Evolutionary conservation across 2,888 invertebrate species (phyloP).

Genomic region (Caenorhabditis sp.): DNA sequence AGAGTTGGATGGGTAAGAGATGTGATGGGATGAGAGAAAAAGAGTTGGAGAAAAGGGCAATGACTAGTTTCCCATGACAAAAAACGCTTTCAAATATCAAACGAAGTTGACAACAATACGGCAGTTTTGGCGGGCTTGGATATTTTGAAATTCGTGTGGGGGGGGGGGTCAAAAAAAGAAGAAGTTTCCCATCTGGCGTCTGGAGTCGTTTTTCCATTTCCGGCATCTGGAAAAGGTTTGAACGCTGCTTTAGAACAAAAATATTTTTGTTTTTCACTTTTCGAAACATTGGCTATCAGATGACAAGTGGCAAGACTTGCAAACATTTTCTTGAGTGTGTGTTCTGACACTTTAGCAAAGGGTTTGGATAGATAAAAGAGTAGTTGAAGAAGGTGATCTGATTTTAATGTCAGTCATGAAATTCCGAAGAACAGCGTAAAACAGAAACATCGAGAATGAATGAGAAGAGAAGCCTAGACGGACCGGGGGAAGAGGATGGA

Average conservation of each 20-base stretch:
- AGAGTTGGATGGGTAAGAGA: neutral
- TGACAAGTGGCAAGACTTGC: neutral
- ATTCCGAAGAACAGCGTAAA: slow-evolving; percentile 5
- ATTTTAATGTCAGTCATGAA: slow-evolving; percentile 1
- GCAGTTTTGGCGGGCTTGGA: no score
- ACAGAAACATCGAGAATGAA: neutral
- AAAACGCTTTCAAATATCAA: no score
- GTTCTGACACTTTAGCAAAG: no score
- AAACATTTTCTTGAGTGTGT: neutral
- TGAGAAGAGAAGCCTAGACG: neutral
- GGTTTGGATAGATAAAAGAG: no score
- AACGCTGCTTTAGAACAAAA: neutral
- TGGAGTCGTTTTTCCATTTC: no score
- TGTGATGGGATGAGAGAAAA: neutral
- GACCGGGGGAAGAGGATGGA: neutral
- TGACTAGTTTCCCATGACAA: no score
- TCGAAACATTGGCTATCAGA: neutral
- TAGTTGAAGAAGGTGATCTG: neutral
- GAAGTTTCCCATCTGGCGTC: no score
- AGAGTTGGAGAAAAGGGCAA: no score
- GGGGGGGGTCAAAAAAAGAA: no score
- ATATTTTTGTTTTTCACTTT: neutral
- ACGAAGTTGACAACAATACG: no score
- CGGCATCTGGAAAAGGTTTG: neutral
- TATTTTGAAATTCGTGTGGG: no score